Conservation (phyloP, 2,113 vertebrate genomes). For the Oophaga pumilio region DNA sequence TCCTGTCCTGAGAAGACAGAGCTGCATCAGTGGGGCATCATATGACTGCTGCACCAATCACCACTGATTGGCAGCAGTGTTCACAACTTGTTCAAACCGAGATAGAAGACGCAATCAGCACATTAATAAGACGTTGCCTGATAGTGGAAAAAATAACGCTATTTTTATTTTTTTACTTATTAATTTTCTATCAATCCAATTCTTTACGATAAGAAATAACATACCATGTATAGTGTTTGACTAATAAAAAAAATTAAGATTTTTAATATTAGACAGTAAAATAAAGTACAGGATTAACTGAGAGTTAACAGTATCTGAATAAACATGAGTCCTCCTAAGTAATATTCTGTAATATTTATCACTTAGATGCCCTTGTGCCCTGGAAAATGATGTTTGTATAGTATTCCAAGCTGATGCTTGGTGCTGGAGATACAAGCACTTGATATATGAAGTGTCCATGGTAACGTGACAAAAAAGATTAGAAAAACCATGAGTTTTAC, state of each 20-base stretch:
- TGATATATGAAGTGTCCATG: slow-evolving; percentile 41
- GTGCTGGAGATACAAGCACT: slow-evolving; percentile 8
- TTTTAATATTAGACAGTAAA: background rate
- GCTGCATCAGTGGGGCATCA: no score
- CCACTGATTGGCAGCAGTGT: no score
- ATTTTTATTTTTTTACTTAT: no score
- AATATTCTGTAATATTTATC: slow-evolving; percentile 13
- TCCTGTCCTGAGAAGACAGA: no score
- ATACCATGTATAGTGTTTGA: no score
- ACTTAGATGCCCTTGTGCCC: background rate
- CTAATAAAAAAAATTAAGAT: background rate
- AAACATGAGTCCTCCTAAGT: background rate
- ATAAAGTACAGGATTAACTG: background rate
- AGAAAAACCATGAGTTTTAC: background rate
- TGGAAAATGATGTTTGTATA: slow-evolving; percentile 7
- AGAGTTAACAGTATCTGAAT: background rate
- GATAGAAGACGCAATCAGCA: no score
- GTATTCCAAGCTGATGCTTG: background rate
- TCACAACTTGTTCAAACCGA: no score
- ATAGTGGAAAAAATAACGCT: no score
- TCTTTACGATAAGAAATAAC: no score
- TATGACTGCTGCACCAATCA: no score
- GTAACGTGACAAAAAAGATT: slow-evolving; percentile 35
- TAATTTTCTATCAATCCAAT: no score
- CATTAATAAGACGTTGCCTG: no score